A percentile compares a stretch with the other conserved stretches of the same genome.
phyloP scores from a whole-genome alignment of 2,797 vertebrate genomes.

The Tinamus major region DNA sequence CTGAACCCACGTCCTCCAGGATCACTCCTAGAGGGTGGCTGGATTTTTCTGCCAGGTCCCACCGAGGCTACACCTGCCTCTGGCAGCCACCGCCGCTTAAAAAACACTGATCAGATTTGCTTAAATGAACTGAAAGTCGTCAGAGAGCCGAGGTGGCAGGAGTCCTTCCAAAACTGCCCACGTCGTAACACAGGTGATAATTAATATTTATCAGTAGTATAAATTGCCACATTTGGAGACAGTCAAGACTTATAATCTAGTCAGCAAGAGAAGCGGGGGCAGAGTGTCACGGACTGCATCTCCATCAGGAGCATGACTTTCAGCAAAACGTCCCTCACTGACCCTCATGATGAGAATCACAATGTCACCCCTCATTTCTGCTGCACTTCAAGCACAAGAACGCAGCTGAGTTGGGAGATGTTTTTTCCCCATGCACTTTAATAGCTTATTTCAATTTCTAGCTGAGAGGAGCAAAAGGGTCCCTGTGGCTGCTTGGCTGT shows the following conservation, averaged over 20 bases:
- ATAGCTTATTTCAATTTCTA: background rate
- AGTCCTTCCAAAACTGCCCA: background rate
- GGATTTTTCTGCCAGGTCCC: rapidly evolving
- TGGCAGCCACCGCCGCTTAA: background rate
- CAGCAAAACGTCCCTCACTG: background rate
- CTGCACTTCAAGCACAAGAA: background rate
- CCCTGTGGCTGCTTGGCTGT: background rate
- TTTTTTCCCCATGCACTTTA: background rate
- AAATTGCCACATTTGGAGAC: background rate
- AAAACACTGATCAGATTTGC: background rate
- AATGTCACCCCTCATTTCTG: background rate
- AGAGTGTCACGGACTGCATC: background rate
- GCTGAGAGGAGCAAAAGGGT: background rate
- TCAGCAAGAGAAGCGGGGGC: background rate
- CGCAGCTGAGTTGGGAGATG: background rate
- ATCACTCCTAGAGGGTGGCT: background rate
- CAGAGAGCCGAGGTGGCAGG: background rate
- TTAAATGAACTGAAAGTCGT: background rate
- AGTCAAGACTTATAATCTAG: background rate
- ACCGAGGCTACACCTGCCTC: background rate
- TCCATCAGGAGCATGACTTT: background rate
- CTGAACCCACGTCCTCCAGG: background rate
- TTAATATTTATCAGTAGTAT: background rate
- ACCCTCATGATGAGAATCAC: background rate
- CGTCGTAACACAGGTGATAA: background rate